Evolutionary conservation across 2,113 vertebrate genomes (phyloP), one percentile per base, ranked within the genome.

Genomic region (Stigmatopora argus): DNA sequence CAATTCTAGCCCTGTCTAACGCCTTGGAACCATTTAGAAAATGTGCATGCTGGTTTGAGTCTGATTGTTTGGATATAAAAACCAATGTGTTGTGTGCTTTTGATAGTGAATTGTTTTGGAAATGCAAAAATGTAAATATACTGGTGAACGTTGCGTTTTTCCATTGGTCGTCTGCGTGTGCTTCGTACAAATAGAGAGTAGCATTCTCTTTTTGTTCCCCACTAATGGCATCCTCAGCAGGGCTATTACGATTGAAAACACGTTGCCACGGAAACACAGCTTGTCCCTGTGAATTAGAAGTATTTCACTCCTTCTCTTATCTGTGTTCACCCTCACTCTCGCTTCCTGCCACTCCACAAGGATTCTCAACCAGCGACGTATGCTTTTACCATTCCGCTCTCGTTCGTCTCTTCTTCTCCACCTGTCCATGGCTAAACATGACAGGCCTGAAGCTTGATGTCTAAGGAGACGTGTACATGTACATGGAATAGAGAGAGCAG

Each of bases 181-280:
- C 53, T 23, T 61, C 56, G 62, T 74, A 78, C 74, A 82, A 79
- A 78, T 67, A 46, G 64, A 77, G 79, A 87, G 85, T 76, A 67
- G 66, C 82, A 62, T 85, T 83, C 62, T 84, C 79, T 86, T 80
- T 87, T 78, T 82, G 72, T 83, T 75, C 80, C 66, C 69, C 62
- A 80, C 87, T 90, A 88, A 90, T 90, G 87, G 86, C 87, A 89
- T 89, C 89, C 87, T 89, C 86, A 88, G 84, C 86, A 85, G 77
- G 71, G 77, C 86, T 80, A 85, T 90, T 89, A 86, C 88, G 83
- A 87, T 89, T 88, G 88, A 85, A 90, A 91, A 88, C 84, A 86
- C 61, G 89, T 90, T 90, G 86, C 89, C 87, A 87, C 75, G 87
- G 89, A 83, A 90, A 91, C 88, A 69, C 87, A 80, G 86, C 79